These are phyloP conservation scores for Microcebus lehilahytsara DNA, from an alignment of 2,113 vertebrate species.

Conservation along the genomic window DNA sequence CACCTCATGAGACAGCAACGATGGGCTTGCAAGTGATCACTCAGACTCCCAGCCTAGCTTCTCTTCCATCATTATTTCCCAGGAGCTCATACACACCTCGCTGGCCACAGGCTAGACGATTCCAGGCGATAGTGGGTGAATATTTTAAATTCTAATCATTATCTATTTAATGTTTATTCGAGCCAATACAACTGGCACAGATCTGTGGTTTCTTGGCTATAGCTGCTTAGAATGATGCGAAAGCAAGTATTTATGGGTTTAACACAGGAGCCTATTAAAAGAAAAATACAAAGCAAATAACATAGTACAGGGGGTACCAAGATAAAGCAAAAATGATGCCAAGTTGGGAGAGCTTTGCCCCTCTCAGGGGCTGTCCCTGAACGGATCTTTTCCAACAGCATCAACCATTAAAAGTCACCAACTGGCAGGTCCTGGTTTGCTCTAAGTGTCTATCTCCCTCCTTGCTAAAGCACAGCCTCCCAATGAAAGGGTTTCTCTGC, in stretches of 20 bases:
- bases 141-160: neutral
- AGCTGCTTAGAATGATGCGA: neutral
- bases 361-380: neutral
- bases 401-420: neutral
- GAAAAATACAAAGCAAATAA: neutral
- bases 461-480: neutral
- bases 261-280: neutral
- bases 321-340: neutral
- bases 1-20: neutral
- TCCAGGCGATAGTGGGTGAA: neutral
- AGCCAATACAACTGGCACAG: neutral
- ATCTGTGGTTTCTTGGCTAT: neutral
- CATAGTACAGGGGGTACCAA: neutral
- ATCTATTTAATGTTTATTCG: neutral
- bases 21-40: neutral
- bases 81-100: neutral
- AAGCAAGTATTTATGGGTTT: neutral
- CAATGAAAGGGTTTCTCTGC: neutral
- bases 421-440: neutral
- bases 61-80: neutral
- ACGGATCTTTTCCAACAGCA: neutral
- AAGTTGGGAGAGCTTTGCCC: neutral
- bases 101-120: neutral
- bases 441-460: neutral
- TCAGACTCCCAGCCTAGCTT: neutral